These are phyloP conservation scores for Phycodurus eques DNA, from an alignment of 2,113 vertebrate species.

Conservation along the genomic window DNA sequence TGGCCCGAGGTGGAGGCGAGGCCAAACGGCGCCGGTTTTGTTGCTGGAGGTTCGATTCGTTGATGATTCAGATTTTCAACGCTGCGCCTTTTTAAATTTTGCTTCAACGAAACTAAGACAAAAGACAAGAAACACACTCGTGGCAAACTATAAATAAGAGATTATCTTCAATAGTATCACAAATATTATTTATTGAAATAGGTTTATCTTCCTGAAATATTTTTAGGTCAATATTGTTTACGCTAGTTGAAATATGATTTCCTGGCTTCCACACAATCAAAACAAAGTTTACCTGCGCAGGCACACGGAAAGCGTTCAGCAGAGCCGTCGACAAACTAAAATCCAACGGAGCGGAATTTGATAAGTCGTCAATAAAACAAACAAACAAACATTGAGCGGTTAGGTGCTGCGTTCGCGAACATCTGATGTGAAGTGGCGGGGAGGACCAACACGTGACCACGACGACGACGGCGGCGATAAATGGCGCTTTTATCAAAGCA, in stretches of 20 bases:
- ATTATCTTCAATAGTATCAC: no score
- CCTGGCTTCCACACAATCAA: not conserved
- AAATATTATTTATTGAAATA: no score
- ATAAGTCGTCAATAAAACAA: no score
- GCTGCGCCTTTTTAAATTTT: not conserved
- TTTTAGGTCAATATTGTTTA: not conserved
- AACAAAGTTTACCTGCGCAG: not conserved
- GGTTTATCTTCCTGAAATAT: no score
- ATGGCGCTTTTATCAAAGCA: not conserved
- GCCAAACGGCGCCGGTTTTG: conserved; percentile 14
- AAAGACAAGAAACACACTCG: not conserved
- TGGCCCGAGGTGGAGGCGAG: conserved; percentile 2
- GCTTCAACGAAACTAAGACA: not conserved
- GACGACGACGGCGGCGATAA: not conserved
- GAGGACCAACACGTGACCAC: no score
- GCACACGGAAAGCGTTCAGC: not conserved
- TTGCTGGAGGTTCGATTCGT: not conserved
- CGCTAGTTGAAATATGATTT: not conserved
- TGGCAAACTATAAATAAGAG: not conserved
- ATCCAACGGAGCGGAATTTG: not conserved
- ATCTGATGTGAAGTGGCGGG: not conserved
- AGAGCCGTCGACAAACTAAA: not conserved
- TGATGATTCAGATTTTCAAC: not conserved
- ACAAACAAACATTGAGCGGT: no score
- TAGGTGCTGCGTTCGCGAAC: not conserved